Conservation (phyloP, 2,888 invertebrate species). For the Cephus spinipes region DNA sequence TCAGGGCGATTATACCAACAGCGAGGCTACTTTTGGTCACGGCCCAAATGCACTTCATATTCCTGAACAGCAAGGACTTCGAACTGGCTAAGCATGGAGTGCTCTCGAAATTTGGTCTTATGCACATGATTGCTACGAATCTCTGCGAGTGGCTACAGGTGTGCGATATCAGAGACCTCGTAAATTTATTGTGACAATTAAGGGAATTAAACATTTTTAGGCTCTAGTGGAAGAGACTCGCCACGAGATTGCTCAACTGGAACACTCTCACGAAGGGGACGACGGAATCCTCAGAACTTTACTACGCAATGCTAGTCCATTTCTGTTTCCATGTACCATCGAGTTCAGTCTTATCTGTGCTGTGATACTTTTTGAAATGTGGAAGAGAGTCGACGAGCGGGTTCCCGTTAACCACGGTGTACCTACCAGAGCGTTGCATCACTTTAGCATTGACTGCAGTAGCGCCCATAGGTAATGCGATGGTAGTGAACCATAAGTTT, state of each 20-base stretch:
- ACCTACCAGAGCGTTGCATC: constrained; percentile 50
- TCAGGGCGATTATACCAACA: constrained; percentile 83
- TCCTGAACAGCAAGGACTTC: constrained; percentile 85
- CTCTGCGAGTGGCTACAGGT: constrained; percentile 93
- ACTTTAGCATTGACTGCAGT: constrained; percentile 78
- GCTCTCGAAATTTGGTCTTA: constrained; percentile 88
- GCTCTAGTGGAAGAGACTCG: constrained; percentile 85
- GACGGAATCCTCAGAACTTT: constrained; percentile 71
- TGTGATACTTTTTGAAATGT: constrained; percentile 90
- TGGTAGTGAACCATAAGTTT: neutral
- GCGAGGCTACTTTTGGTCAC: constrained; percentile 87
- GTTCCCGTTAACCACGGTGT: constrained; percentile 68
- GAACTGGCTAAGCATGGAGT: constrained; percentile 76
- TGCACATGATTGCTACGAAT: constrained; percentile 95
- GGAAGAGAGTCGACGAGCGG: constrained; percentile 82
- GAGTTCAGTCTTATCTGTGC: constrained; percentile 93
- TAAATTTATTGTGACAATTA: constrained; percentile 5
- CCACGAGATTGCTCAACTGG: constrained; percentile 84
- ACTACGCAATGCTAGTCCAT: constrained; percentile 79
- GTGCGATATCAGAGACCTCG: neutral
- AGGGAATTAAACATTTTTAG: constrained; percentile 33
- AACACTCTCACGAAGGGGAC: constrained; percentile 63
- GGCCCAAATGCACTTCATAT: constrained; percentile 93
- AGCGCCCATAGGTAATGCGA: constrained; percentile 76
- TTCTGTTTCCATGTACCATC: constrained; percentile 90